Base-by-base conservation (phyloP, 2,797 vertebrate genomes). In the Eleutherodactylus coqui region DNA sequence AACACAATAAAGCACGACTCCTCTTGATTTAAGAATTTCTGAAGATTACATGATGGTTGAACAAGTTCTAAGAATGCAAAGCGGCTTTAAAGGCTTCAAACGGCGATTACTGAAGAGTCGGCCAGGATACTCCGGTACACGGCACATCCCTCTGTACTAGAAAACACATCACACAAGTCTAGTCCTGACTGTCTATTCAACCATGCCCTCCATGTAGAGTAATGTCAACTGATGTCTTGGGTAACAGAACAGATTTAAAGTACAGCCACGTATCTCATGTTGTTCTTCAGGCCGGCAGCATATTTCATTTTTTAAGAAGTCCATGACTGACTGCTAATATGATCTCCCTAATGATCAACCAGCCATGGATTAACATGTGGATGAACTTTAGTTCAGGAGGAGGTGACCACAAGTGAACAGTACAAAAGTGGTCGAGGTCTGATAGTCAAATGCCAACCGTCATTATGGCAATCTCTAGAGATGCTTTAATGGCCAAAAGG, bases 1-100 rank as follows among this genome's bases (percentile, higher is more conserved):
- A 82, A 78, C 60, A 82, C 77, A 69, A 67, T 55, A 55, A 77
- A 86, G 43, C 27, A 47, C 29, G 32, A 41, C 29, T 79, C 43
- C 3, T 43, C 13, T 81, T 75, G 41, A 64, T 6, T 81, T 82
- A 16, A 45, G 53, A 78, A 70, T 36, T 45, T 84, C 88, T 45
- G 47, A 87, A 89, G 73, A 49, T 76, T 55, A 64, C 86, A 83
- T 49, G 47, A 67, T 85, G 41, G 53, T 2, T 76, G 83, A 79
- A 41, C 84, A 83, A 29, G 85, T 80, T 82, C 79, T 83, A 51
- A 85, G 86, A 87, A 87, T 84, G 75, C 51, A 8, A n/a, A 36
- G 27, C n/a, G 10, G 51, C 53, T 47, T 70, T 64, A 19, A 34
- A 58, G 60, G 62, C 86, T 69, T 87, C 51, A 72, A 72, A 84